These are phyloP conservation scores for Melieria omissa DNA, from an alignment of 2,888 invertebrate genomes.

Conservation along the genomic window DNA sequence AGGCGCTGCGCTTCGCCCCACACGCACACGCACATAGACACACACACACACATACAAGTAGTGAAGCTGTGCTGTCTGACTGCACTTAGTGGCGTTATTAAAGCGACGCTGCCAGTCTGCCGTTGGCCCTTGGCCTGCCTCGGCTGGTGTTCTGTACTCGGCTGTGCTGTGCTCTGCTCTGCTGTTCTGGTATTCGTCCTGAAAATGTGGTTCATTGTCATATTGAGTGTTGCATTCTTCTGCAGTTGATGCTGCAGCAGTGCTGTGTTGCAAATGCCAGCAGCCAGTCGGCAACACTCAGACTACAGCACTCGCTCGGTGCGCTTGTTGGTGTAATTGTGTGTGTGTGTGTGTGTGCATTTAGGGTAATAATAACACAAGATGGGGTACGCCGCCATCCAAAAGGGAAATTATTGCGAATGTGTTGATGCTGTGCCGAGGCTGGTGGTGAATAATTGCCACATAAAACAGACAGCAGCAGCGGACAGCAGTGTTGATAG, in stretches of 20 bases:
- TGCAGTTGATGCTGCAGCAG: constrained; percentile 12
- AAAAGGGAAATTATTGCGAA: no score
- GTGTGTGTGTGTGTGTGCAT: no score
- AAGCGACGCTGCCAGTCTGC: constrained; percentile 15
- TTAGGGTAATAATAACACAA: no score
- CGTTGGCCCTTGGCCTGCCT: constrained; percentile 7
- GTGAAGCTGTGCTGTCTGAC: constrained; percentile 6
- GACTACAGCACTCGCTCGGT: no score
- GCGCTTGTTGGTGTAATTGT: no score
- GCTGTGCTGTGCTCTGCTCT: not conserved
- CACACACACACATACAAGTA: constrained; percentile 18
- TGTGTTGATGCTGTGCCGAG: no score
- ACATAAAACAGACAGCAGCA: no score
- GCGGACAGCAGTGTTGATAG: no score
- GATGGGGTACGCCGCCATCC: no score
- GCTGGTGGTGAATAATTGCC: no score
- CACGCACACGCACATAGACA: constrained; percentile 6
- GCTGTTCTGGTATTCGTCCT: not conserved
- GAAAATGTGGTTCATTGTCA: constrained; percentile 29
- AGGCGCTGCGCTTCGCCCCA: not conserved
- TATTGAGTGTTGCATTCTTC: constrained; percentile 27
- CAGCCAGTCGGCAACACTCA: no score
- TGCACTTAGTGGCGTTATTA: constrained; percentile 26
- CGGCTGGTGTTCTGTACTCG: not conserved
- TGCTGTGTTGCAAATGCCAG: no score